phyloP scores from a whole-genome alignment of 2,797 vertebrate species.

The Onychomys arenicola region DNA sequence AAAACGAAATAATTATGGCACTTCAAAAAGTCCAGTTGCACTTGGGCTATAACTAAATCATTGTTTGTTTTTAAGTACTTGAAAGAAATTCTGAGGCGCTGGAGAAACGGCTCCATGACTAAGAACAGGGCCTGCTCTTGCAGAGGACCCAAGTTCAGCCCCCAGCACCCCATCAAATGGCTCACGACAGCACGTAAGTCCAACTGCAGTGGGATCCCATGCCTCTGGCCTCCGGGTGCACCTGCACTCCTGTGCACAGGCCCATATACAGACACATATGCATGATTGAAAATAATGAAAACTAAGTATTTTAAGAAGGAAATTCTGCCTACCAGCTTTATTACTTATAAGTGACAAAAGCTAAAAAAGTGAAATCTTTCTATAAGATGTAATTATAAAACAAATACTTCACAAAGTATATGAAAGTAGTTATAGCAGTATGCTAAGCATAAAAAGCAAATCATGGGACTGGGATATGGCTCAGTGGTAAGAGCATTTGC shows the following conservation, averaged over 20 bases:
- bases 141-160: not conserved
- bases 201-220: too few species aligned
- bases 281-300: not conserved
- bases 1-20: constrained; percentile 45
- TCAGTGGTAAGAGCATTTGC: not conserved
- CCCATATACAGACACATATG: not conserved
- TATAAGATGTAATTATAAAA: not conserved
- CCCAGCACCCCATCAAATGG: too few species aligned
- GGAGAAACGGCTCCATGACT: not conserved
- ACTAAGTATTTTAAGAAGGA: constrained; percentile 29
- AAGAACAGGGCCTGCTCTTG: too few species aligned
- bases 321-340: not conserved
- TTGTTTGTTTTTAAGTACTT: constrained; percentile 26
- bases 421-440: constrained; percentile 9
- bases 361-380: constrained; percentile 1
- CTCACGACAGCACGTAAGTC: not conserved
- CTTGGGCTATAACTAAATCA: constrained; percentile 21
- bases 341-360: constrained; percentile 31
- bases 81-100: not conserved
- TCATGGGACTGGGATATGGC: not conserved
- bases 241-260: not conserved
- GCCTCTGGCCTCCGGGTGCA: too few species aligned
- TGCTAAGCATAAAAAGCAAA: not conserved
- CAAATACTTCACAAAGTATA: not conserved
- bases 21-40: constrained; percentile 10